Base-by-base conservation (phyloP, 2,888 invertebrate genomes). In the Campoplex capitator region DNA sequence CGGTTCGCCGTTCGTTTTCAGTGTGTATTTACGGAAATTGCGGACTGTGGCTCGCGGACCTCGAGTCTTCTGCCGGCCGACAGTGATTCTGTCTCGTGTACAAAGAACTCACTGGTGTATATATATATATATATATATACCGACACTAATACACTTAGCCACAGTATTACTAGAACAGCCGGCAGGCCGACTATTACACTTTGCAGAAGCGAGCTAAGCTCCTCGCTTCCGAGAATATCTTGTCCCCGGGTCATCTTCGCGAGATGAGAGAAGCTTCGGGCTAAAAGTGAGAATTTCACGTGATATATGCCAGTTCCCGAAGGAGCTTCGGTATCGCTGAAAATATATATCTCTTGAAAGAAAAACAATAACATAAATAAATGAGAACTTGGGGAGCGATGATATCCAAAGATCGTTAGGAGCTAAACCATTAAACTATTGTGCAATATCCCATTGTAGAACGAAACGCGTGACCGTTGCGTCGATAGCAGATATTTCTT, bases 11-110 rank as follows among this genome's bases (percentile, higher is more conserved):
- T 90, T 90, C 88, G 89, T 92, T 92, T 92, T 93, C 92, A 90
- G 89, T 92, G 92, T 93, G 92, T 94, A 94, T 93, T 93, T 93
- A 94, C 93, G 92, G 92, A 94, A 94, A 94, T 94, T 94, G 91
- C 92, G 91, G 91, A 90, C 92, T 92, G 91, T 91, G 91, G 91
- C 92, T 65, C 75, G 77, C 54, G 68, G 58, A 73, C 70, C 75
- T 70, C 38, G 38, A 65, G 76, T 28, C 65, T 81, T 88, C 91
- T 91, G 91, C 91, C 90, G 91, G 91, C 93, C 92, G 92, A 92
- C 92, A 92, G 92, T 92, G 92, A 92, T 93, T 93, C 93, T 81
- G 81, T 81, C 81, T 78, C 75, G 76, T 83, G 28, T 77, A 73
- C 28, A 51, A 16, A 51, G 38, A 38, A 28, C 62, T 23, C 6